Evolutionary conservation across 2,888 invertebrate species (phyloP), one percentile per base, ranked within the genome.

Genomic region (Tromatobia lineatoria): DNA sequence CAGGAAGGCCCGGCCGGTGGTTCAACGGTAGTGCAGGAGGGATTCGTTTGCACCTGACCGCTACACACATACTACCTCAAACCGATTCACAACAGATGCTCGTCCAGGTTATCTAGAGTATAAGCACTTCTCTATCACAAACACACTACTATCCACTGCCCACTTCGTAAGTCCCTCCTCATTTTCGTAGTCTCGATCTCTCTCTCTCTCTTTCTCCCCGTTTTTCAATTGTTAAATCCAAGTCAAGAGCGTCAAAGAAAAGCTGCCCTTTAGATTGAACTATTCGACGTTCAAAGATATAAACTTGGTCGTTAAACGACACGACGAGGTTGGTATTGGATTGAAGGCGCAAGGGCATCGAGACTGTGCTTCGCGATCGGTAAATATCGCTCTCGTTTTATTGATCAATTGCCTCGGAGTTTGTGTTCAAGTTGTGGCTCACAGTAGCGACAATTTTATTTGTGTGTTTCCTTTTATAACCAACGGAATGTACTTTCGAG

Each of bases 11-110:
- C 90, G 78, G 90, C 89, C n/a, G 83, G 87, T 80, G 87, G 85
- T 71, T 77, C 88, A 64, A 85, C 87, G 64, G 92, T 93, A 73
- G 91, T 90, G 20, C 92, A 93, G 86, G 93, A 93, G 78, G 92
- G 92, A 80, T 92, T 90, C 83, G 93, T 93, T 83, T 93, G 93
- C 89, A 93, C 93, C 88, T 93, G 93, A 93, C 91, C 92, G 87
- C 87, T 91, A 71, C 89, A 87, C 83, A 80, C 88, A 85, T 86
- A 87, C 87, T 88, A 89, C 88, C 89, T 90, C 86, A 89, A 74
- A 80, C 38, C 89, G 66, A 89, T 90, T 87, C 90, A 88, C 89
- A 88, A 88, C 90, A 89, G 91, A 91, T 90, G 90, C 89, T 88
- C 90, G 83, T 89, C 90, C 88, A 89, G 90, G 89, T 88, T 92